These are phyloP conservation scores for Thalpophila matura DNA, from an alignment of 2,888 invertebrate species.

Conservation along the genomic window DNA sequence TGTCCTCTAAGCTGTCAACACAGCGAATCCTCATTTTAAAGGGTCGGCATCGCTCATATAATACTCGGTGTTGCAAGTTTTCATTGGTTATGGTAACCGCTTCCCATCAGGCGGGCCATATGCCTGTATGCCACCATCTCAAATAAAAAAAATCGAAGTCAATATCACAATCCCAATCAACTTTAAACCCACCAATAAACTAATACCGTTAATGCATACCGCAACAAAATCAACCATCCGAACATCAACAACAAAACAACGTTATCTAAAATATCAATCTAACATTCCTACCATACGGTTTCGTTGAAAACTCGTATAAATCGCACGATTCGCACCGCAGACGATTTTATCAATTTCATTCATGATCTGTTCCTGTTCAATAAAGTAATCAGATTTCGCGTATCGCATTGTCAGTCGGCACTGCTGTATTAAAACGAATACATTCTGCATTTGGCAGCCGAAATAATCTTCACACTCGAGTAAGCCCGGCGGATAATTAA, in stretches of 20 bases:
- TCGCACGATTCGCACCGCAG: slow-evolving; percentile 78
- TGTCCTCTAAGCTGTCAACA: too few species aligned
- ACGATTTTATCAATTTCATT: slow-evolving; percentile 87
- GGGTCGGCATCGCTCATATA: too few species aligned
- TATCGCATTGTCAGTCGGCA: slow-evolving; percentile 78
- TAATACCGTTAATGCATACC: slow-evolving; percentile 39
- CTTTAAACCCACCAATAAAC: slow-evolving; percentile 35
- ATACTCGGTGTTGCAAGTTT: too few species aligned
- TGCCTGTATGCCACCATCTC: too few species aligned
- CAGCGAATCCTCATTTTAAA: too few species aligned
- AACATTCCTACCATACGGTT: slow-evolving; percentile 50
- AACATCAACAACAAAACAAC: slow-evolving; percentile 34
- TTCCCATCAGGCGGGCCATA: too few species aligned
- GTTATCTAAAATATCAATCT: slow-evolving; percentile 62
- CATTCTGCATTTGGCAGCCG: slow-evolving; percentile 81
- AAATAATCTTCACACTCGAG: slow-evolving; percentile 84
- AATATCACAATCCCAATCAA: slow-evolving; percentile 5
- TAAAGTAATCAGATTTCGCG: slow-evolving; percentile 86
- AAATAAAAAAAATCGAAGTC: too few species aligned
- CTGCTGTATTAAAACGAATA: slow-evolving; percentile 66
- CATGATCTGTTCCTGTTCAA: slow-evolving; percentile 82
- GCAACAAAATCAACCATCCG: slow-evolving; percentile 20
- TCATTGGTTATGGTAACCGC: too few species aligned
- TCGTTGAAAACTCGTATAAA: slow-evolving; percentile 69
- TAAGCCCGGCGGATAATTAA: slow-evolving; percentile 79